Evolutionary conservation across 2,888 invertebrate genomes (phyloP).

Genomic region (Teinopalpus imperialis): DNA sequence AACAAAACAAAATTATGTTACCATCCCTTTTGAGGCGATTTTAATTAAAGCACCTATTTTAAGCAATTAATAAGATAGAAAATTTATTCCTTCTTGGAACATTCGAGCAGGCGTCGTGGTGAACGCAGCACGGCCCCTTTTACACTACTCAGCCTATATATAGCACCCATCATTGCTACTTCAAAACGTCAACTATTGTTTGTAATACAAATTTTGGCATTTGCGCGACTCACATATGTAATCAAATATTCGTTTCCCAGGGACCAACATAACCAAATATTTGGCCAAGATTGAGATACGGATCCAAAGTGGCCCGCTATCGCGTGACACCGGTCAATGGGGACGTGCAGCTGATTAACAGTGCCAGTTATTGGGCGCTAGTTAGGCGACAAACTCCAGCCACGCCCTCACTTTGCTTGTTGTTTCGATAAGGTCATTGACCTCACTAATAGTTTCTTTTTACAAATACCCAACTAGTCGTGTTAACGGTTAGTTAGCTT

Average conservation of each 20-base stretch:
- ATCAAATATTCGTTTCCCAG: not conserved
- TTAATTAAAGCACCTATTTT: too few relatives aligned
- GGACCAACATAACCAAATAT: conserved; percentile 14
- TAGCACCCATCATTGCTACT: too few relatives aligned
- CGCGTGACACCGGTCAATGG: conserved; percentile 23
- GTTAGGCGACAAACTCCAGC: conserved; percentile 31
- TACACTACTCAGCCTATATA: too few relatives aligned
- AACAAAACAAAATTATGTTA: too few relatives aligned
- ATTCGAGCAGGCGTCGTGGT: too few relatives aligned
- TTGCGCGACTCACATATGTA: too few relatives aligned
- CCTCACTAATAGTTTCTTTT: conserved; percentile 8
- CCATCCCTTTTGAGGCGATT: too few relatives aligned
- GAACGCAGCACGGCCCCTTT: too few relatives aligned
- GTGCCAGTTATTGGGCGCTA: conserved; percentile 24
- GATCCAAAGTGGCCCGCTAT: conserved; percentile 17
- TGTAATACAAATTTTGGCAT: too few relatives aligned
- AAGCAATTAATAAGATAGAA: too few relatives aligned
- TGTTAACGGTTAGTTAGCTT: conserved; percentile 4
- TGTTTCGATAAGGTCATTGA: conserved; percentile 32
- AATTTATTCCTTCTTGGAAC: too few relatives aligned
- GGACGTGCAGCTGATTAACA: conserved; percentile 28
- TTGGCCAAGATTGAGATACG: conserved; percentile 14
- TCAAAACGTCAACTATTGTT: too few relatives aligned
- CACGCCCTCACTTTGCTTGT: conserved; percentile 30
- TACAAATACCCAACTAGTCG: conserved; percentile 3